Conservation (phyloP, 92 coral and sea anemone species). For the Porites evermanni region DNA sequence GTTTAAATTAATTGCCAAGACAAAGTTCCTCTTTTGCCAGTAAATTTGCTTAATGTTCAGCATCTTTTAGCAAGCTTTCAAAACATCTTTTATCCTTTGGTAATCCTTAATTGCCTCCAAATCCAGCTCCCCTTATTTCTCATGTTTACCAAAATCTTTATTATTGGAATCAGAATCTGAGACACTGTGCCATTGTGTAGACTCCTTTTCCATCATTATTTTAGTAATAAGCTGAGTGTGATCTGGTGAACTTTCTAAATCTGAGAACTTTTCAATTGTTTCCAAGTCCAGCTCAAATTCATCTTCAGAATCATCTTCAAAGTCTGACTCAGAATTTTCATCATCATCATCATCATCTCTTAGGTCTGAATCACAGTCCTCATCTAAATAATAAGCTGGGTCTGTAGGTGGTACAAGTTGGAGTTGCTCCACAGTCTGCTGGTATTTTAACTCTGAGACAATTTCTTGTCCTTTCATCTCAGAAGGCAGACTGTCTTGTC, state of each 20-base stretch:
- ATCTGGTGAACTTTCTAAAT: neutral
- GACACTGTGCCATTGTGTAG: neutral
- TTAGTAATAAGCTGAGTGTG: neutral
- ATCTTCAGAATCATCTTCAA: slow-evolving; percentile 1
- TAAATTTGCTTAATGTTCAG: neutral
- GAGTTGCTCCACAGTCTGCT: neutral
- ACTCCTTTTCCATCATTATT: neutral
- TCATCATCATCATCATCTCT: neutral
- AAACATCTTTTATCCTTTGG: neutral
- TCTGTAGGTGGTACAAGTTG: neutral
- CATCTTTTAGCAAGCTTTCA: neutral
- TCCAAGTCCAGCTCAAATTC: neutral
- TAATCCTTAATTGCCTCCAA: neutral
- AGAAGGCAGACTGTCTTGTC: neutral
- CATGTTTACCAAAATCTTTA: neutral
- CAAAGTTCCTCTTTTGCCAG: neutral
- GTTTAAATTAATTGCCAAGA: neutral
- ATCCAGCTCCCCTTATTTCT: neutral
- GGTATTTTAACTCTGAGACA: neutral
- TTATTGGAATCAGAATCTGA: neutral
- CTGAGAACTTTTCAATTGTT: neutral
- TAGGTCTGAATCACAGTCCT: neutral
- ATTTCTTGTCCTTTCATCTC: neutral
- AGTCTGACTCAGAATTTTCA: slow-evolving; percentile 4
- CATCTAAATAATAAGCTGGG: neutral